Conservation (phyloP, 1,140 invertebrate genomes). For the Neodiprion pinetum region DNA sequence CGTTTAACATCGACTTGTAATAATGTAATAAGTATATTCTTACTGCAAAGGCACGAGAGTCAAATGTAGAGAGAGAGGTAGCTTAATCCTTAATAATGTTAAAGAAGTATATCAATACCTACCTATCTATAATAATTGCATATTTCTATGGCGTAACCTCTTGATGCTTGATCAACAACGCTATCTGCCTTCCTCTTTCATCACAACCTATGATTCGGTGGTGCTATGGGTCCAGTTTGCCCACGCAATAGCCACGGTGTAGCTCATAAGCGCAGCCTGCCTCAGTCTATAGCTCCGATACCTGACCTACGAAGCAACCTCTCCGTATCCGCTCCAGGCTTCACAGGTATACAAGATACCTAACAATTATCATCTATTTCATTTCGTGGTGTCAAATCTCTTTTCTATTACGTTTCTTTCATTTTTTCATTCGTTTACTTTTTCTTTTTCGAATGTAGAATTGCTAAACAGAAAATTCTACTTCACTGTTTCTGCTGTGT, state of each 20-base stretch:
- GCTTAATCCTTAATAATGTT: too few species aligned
- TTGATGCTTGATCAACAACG: conserved; percentile 60
- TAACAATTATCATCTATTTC: conserved; percentile 36
- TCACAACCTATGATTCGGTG: conserved; percentile 48
- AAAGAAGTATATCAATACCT: neutral
- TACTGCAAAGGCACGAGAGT: too few species aligned
- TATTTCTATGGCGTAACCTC: conserved; percentile 61
- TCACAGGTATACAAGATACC: conserved; percentile 64
- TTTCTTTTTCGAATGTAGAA: neutral
- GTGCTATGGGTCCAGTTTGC: conserved; percentile 58
- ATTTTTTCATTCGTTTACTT: neutral
- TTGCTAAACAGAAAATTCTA: too few species aligned
- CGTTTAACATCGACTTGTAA: too few species aligned
- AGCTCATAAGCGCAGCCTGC: conserved; percentile 81
- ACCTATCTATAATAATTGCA: conserved; percentile 50
- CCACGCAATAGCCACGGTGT: conserved; percentile 84
- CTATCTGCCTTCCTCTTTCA: conserved; percentile 57
- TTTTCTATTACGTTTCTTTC: conserved; percentile 8
- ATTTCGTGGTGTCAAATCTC: conserved; percentile 39
- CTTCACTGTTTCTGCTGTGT: too few species aligned
- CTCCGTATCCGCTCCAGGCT: conserved; percentile 67
- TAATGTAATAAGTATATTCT: too few species aligned
- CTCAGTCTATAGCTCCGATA: conserved; percentile 78
- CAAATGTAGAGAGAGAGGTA: too few species aligned
- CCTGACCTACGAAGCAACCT: conserved; percentile 83